These are phyloP conservation scores for Drosophila kuntzei DNA, from an alignment of 2,888 invertebrate species.

Conservation along the genomic window DNA sequence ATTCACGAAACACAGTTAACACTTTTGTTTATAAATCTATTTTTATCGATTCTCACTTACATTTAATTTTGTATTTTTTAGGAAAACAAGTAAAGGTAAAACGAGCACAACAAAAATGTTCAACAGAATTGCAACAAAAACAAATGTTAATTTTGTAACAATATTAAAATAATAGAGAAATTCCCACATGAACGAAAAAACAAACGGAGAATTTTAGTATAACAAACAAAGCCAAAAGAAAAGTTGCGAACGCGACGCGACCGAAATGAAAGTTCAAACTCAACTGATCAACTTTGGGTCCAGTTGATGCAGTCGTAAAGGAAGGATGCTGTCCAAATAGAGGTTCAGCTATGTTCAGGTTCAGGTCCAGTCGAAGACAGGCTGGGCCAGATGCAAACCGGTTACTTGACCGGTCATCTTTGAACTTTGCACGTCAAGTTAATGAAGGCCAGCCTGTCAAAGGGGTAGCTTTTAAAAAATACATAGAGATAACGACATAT, in stretches of 20 bases:
- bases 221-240: slow-evolving; percentile 60
- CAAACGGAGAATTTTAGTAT: slow-evolving; percentile 54
- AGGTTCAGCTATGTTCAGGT: slow-evolving; percentile 35
- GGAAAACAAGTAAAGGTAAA: slow-evolving; percentile 4
- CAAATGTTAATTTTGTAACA: slow-evolving; percentile 55
- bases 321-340: slow-evolving; percentile 53
- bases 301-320: slow-evolving; percentile 29
- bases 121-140: slow-evolving; percentile 55
- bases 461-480: slow-evolving; percentile 40
- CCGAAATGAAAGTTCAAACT: slow-evolving; percentile 79
- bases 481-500: neutral
- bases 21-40: neutral
- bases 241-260: slow-evolving; percentile 72
- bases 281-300: slow-evolving; percentile 68
- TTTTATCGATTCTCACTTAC: slow-evolving; percentile 35
- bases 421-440: slow-evolving; percentile 71
- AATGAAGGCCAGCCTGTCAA: slow-evolving; percentile 50
- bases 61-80: slow-evolving; percentile 8
- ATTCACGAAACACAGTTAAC: neutral
- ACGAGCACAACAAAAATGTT: slow-evolving; percentile 28
- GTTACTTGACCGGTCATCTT: slow-evolving; percentile 69
- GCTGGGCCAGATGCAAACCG: slow-evolving; percentile 68
- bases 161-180: slow-evolving; percentile 53
- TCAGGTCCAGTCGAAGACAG: slow-evolving; percentile 72
- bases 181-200: slow-evolving; percentile 72